Percentiles rank a stretch among this genome's conserved stretches.
These are phyloP conservation scores for Chrysochloris asiatica DNA, from an alignment of 2,113 vertebrate genomes.

Conservation along the genomic window DNA sequence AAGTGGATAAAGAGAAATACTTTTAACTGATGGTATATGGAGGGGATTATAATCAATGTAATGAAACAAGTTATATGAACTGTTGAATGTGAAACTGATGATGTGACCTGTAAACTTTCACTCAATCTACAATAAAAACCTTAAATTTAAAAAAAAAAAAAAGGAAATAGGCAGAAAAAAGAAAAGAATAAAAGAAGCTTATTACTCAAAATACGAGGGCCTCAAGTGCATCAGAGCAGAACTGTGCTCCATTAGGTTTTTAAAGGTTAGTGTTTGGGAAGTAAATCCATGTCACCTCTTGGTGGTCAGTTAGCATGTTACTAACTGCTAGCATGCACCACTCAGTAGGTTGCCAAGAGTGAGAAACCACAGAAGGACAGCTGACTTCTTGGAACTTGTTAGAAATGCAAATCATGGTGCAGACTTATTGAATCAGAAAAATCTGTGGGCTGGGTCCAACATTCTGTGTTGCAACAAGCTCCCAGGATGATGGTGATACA, in stretches of 20 bases:
- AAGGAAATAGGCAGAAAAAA: no score
- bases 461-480: background rate
- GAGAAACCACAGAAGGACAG: background rate
- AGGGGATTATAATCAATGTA: no score
- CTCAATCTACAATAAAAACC: no score
- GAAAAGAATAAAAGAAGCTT: no score
- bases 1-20: no score
- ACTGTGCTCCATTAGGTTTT: background rate
- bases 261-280: background rate
- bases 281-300: background rate
- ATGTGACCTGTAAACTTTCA: no score
- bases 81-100: no score
- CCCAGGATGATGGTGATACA: background rate
- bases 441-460: background rate
- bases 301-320: background rate
- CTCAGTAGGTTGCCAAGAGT: background rate
- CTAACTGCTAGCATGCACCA: background rate
- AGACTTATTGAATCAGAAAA: constrained; percentile 15
- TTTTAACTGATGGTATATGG: no score
- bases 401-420: background rate
- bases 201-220: no score
- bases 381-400: background rate
- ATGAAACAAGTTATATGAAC: no score
- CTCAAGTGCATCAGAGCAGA: background rate
- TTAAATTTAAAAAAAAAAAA: no score